Evolutionary conservation across 2,797 vertebrate genomes (phyloP).

Genomic region (Halcyon badia): DNA sequence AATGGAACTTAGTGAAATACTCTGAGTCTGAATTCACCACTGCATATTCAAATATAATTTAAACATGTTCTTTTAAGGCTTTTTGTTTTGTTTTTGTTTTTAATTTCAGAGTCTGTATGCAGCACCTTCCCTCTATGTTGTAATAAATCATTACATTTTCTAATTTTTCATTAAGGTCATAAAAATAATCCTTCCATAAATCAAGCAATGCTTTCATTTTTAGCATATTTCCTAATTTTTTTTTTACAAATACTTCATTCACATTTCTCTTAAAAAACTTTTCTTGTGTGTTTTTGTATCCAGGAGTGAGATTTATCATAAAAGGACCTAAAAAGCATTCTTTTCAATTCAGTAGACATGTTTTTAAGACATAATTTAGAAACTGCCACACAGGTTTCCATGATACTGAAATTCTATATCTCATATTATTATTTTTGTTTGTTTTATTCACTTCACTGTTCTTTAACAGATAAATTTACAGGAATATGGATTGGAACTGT

Average conservation of each 20-base stretch:
- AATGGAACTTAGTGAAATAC: constrained; percentile 3
- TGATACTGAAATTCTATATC: background rate
- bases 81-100: background rate
- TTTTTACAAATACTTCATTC: background rate
- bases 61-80: background rate
- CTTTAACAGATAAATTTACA: too few species aligned
- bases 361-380: background rate
- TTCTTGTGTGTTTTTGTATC: background rate
- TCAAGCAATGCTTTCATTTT: background rate
- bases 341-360: background rate
- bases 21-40: background rate
- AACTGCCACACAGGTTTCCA: background rate
- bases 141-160: background rate
- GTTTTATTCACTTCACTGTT: too few species aligned
- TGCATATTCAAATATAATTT: background rate
- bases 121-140: background rate
- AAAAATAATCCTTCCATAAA: background rate
- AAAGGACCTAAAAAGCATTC: background rate
- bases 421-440: too few species aligned
- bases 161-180: background rate
- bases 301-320: background rate
- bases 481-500: too few species aligned
- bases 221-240: accelerated
- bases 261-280: background rate
- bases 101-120: background rate